These are phyloP conservation scores for Lamellibrachia luymesi DNA, from an alignment of 1,140 invertebrate species.

Conservation along the genomic window DNA sequence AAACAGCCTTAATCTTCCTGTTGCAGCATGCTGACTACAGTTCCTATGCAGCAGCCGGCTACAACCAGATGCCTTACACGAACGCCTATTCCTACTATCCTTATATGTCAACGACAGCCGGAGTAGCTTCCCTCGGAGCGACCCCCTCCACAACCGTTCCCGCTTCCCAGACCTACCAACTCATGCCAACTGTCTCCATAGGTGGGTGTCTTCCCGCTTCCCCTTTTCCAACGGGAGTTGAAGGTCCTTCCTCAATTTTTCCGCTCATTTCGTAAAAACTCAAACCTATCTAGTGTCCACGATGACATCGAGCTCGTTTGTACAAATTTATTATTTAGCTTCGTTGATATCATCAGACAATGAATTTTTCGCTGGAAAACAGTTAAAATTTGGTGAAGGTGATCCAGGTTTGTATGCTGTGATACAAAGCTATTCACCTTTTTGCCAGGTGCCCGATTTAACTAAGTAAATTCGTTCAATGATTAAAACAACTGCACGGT, in stretches of 20 bases:
- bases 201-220: neutral
- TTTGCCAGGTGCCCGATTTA: too few relatives aligned
- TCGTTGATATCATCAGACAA: neutral
- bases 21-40: conserved; percentile 30
- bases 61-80: conserved; percentile 28
- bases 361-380: too few relatives aligned
- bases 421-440: too few relatives aligned
- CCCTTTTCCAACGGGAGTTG: neutral
- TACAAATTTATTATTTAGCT: neutral
- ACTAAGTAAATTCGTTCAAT: too few relatives aligned
- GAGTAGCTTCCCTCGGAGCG: conserved; percentile 11
- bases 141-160: conserved; percentile 33
- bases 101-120: conserved; percentile 32
- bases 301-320: neutral
- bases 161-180: conserved; percentile 45
- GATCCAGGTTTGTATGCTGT: too few relatives aligned
- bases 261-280: neutral
- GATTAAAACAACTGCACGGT: too few relatives aligned
- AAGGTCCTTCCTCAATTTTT: neutral
- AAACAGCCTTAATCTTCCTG: neutral
- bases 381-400: too few relatives aligned
- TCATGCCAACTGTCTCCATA: conserved; percentile 34
- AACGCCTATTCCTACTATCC: conserved; percentile 35
- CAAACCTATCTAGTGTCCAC: neutral
- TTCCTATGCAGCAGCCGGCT: conserved; percentile 28